Evolutionary conservation across 2,888 invertebrate species (phyloP), one percentile per base, ranked within the genome.

Genomic region (Chloromyia formosa): DNA sequence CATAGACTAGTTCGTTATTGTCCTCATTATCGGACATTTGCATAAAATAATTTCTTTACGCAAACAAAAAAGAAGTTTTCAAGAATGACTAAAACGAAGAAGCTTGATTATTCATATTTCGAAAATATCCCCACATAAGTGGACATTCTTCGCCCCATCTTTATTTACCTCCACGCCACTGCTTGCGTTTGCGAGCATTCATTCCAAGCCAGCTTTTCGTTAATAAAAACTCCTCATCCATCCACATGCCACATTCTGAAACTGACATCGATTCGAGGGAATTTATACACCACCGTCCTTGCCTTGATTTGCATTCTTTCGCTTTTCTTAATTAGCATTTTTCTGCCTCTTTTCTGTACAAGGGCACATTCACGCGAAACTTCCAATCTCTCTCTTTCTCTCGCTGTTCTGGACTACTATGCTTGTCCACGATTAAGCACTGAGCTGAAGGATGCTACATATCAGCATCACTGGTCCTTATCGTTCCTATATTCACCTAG

Each of bases 251-350:
- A 49, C 49, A n/a, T 49, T 49, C 42, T n/a, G 18, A 22, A 7
- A 14, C 53, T 16, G 14, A 18, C 53, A 68, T 22, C 23, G n/a
- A 71, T 60, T 42, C 42, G 22, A 42, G 18, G 20, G 42, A 72
- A 72, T 72, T 72, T 72, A 42, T 72, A 60, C n/a, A n/a, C 49
- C 42, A 20, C 22, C 14, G 72, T 22, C 72, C 56, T 60, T 54
- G 71, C 45, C 60, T 72, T 60, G 72, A 72, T 72, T 72, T 60
- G 72, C 53, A 72, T 72, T 72, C 72, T 72, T 69, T 60, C 72
- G 72, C 56, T 71, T 72, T 72, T 60, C 72, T 42, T 72, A 72
- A 72, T 72, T 72, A 72, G 72, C 72, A 72, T 72, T 72, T 60
- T 72, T 72, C 72, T 40, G 40, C 42, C 60, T 56, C 71, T 56